phyloP scores from a whole-genome alignment of 2,888 invertebrate species.

The Petrophora chlorosata region DNA sequence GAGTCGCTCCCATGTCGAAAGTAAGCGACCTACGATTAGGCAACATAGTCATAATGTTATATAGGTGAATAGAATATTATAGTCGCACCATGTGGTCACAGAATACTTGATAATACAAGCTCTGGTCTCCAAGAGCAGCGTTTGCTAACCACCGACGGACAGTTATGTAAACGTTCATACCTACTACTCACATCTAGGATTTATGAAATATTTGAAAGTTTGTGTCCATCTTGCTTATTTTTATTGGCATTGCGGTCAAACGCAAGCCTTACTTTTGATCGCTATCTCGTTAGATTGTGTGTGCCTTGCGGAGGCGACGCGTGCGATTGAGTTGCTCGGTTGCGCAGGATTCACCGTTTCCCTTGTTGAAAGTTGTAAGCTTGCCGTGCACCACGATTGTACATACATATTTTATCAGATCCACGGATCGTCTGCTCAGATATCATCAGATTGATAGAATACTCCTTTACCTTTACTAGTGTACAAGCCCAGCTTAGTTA shows the following conservation, averaged over 20 bases:
- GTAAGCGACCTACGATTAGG: conserved; percentile 73
- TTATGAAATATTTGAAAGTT: conserved; percentile 7
- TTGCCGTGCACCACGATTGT: conserved; percentile 1
- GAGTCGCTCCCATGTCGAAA: conserved; percentile 69
- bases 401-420: background rate
- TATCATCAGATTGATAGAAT: background rate
- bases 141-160: conserved; percentile 6
- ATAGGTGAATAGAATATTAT: conserved; percentile 61
- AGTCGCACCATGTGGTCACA: conserved; percentile 1
- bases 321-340: background rate
- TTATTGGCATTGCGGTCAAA: background rate
- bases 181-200: background rate
- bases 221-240: background rate
- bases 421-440: conserved; percentile 1
- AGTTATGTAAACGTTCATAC: conserved; percentile 13
- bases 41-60: conserved; percentile 60
- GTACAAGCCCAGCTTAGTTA: too few species aligned
- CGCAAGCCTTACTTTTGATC: too few species aligned
- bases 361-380: conserved; percentile 3
- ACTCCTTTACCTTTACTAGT: too few species aligned
- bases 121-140: conserved; percentile 6
- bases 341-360: background rate
- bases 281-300: too few species aligned
- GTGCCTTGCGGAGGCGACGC: too few species aligned
- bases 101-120: too few species aligned